Base-by-base conservation (phyloP, 53 echinoderm and acorn worm species). In the Echinometra lucunter region DNA sequence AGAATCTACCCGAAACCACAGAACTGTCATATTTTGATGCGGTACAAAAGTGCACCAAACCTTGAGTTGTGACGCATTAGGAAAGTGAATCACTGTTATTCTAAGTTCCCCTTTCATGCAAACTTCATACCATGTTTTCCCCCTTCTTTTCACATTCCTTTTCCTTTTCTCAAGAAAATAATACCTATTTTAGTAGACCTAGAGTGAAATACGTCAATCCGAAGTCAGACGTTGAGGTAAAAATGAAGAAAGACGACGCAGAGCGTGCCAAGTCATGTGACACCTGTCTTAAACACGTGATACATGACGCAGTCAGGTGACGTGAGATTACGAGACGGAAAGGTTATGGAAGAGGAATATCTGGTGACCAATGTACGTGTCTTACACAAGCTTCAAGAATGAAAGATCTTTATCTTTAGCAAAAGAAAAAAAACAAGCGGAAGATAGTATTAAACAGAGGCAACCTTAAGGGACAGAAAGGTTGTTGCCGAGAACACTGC, bases 241-340 rank as follows among this genome's bases (percentile, higher is more conserved):
- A 44, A 32, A 30, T 72, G 35, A 72, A 35, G 12, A 72, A 80
- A 15, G 19, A 80, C 9, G 25, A 81, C 18, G 44, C 7, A 16
- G 25, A 81, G 38, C 44, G 21, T 44, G 42, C 81, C 44, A 44
- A 81, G 44, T 81, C 81, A 81, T 81, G 44, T 42, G 81, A 81
- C 81, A 81, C 42, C 81, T 81, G 81, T 81, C 44, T 21, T 1
- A 23, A 81, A 25, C 81, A 81, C 81, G 81, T 81, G 81, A 81
- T 81, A 21, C 17, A 44, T 81, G 44, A 81, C 42, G 42, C 5
- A 81, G 42, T 44, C 44, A 81, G 19, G 81, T 44, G 81, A 44
- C 81, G 44, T 44, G 7, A 23, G 44, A 23, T 44, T 0, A 25
- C 35, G 37, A 75, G 75, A 17, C 35, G 75, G 38, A 42, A 25